phyloP scores from a whole-genome alignment of 1,140 invertebrate genomes.

The Trichomalopsis sarcophagae region DNA sequence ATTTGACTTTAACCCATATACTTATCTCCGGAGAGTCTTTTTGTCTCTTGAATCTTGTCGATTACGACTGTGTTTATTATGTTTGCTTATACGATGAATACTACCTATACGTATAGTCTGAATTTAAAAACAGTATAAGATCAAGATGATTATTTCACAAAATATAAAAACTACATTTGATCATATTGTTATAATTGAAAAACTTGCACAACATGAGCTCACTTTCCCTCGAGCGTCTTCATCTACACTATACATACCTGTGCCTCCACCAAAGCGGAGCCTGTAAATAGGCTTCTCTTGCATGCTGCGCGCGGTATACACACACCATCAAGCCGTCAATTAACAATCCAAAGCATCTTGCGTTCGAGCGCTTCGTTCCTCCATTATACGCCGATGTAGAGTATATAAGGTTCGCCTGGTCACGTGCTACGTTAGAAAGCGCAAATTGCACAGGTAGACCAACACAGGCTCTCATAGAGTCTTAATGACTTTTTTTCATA shows the following conservation, averaged over 20 bases:
- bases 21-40: neutral
- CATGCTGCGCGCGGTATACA: neutral
- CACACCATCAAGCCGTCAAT: neutral
- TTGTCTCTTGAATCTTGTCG: no score
- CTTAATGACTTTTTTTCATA: neutral
- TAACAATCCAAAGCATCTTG: slow-evolving; percentile 4
- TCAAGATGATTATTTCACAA: no score
- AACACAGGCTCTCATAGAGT: neutral
- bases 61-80: no score
- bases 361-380: neutral
- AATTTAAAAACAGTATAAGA: no score
- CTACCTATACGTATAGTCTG: no score
- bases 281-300: slow-evolving; percentile 9
- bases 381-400: neutral
- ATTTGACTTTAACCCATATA: slow-evolving; percentile 8
- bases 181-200: no score
- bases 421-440: neutral
- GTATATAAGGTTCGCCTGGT: neutral
- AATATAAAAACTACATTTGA: no score
- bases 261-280: neutral
- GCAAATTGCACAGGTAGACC: neutral
- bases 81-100: no score
- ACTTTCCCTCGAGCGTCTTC: neutral
- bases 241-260: neutral
- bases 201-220: no score